Percentiles rank a stretch among this genome's conserved stretches.
These are phyloP conservation scores for Geotrupes spiniger DNA, from an alignment of 2,888 invertebrate genomes.

Conservation along the genomic window DNA sequence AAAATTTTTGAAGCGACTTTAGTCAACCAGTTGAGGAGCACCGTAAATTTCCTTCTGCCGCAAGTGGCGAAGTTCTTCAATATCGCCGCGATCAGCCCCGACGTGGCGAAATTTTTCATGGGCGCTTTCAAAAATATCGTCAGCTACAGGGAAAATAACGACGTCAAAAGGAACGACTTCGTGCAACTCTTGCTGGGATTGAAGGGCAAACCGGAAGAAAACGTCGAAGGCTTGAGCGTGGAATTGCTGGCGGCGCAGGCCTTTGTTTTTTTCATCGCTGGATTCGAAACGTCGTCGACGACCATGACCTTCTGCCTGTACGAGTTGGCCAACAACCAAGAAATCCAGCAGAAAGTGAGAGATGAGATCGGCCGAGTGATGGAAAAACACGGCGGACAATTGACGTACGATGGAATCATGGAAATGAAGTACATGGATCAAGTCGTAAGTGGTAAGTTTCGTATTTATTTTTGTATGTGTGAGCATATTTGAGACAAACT, in stretches of 20 bases:
- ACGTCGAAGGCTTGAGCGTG: background rate
- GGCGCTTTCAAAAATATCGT: conserved; percentile 35
- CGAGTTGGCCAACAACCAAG: conserved; percentile 44
- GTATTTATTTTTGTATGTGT: no score
- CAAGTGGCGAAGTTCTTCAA: no score
- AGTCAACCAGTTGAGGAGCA: no score
- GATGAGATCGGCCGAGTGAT: conserved; percentile 43
- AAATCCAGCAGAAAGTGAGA: conserved; percentile 48
- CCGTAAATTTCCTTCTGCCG: conserved; percentile 26
- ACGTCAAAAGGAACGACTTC: conserved; percentile 38
- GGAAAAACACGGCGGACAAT: conserved; percentile 35
- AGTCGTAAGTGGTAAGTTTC: conserved; percentile 45
- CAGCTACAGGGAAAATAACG: conserved; percentile 26
- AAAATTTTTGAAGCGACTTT: conserved; percentile 9
- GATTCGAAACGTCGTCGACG: conserved; percentile 50
- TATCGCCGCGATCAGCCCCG: no score
- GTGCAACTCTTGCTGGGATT: conserved; percentile 41
- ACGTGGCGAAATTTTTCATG: conserved; percentile 37
- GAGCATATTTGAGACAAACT: no score
- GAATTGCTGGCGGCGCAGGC: conserved; percentile 39
- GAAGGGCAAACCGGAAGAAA: conserved; percentile 20
- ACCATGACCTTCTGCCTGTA: conserved; percentile 44
- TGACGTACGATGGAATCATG: conserved; percentile 48
- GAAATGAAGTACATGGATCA: conserved; percentile 51
- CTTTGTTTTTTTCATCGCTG: conserved; percentile 50